Conservation (phyloP, 2,113 vertebrate species). For the Dinomys branickii region DNA sequence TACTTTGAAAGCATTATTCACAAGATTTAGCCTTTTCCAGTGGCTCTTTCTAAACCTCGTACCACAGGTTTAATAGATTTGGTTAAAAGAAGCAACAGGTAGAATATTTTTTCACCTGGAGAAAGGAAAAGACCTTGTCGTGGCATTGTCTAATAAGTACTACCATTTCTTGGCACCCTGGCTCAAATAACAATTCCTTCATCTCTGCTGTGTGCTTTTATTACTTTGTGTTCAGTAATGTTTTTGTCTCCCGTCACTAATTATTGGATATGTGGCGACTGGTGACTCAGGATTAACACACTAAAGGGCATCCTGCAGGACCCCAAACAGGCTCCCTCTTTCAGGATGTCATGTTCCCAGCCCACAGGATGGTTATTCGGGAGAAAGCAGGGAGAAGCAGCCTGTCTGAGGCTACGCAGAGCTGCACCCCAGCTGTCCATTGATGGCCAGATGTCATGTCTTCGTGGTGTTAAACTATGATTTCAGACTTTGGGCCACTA, state of each 20-base stretch:
- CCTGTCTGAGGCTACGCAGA: no score
- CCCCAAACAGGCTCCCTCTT: not conserved
- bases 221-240: not conserved
- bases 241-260: not conserved
- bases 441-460: not conserved
- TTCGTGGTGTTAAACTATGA: not conserved
- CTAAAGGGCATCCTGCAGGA: not conserved
- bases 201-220: not conserved
- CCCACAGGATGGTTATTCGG: not conserved
- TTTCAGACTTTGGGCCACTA: not conserved
- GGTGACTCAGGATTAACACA: not conserved
- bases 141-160: not conserved
- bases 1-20: not conserved
- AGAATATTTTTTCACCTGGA: not conserved
- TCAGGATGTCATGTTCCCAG: not conserved
- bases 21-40: not conserved
- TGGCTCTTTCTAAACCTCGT: not conserved
- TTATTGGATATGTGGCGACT: not conserved
- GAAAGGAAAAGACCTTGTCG: not conserved
- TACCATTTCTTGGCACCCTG: not conserved
- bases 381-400: not conserved
- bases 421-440: no score
- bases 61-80: not conserved
- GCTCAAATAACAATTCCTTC: not conserved
- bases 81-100: not conserved